A percentile compares a stretch with the other conserved stretches of the same genome.
Conservation (phyloP, 1,140 invertebrate genomes). For the Papilio polyxenes region DNA sequence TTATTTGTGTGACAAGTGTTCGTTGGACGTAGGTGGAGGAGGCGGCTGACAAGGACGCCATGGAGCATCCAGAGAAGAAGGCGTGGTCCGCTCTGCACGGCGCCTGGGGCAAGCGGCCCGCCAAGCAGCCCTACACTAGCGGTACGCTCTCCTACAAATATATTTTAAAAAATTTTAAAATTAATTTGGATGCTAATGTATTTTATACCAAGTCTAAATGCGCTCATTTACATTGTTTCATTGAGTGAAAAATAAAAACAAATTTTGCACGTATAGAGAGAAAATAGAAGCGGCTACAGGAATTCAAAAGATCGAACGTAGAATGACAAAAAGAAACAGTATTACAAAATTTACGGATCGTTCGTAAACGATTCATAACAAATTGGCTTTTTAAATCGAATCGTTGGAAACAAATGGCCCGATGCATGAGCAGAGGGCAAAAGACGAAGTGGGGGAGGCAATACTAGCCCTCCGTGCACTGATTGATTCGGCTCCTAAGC, state of each 20-base stretch:
- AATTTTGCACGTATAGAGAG: not conserved
- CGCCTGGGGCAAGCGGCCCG: constrained; percentile 84
- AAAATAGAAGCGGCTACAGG: not conserved
- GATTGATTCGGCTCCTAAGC: constrained; percentile 40
- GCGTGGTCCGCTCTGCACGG: constrained; percentile 83
- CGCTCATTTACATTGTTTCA: too few relatives aligned
- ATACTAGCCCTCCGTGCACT: constrained; percentile 34
- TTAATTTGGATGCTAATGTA: too few relatives aligned
- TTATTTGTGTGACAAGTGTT: not conserved
- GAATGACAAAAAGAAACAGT: constrained; percentile 16
- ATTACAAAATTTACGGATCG: constrained; percentile 27
- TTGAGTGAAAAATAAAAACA: not conserved
- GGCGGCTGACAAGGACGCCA: constrained; percentile 43
- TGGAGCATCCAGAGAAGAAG: constrained; percentile 80
- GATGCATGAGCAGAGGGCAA: not conserved
- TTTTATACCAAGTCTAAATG: too few relatives aligned
- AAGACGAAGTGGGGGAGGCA: not conserved
- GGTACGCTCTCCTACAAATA: constrained; percentile 63
- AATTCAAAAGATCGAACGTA: not conserved
- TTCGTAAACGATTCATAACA: constrained; percentile 44
- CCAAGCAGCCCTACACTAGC: constrained; percentile 82
- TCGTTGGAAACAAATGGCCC: not conserved
- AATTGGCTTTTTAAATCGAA: constrained; percentile 41
- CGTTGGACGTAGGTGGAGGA: constrained; percentile 43
- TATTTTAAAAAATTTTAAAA: too few relatives aligned